These are phyloP conservation scores for Candidula unifasciata DNA, from an alignment of 2,888 invertebrate species.

Conservation along the genomic window DNA sequence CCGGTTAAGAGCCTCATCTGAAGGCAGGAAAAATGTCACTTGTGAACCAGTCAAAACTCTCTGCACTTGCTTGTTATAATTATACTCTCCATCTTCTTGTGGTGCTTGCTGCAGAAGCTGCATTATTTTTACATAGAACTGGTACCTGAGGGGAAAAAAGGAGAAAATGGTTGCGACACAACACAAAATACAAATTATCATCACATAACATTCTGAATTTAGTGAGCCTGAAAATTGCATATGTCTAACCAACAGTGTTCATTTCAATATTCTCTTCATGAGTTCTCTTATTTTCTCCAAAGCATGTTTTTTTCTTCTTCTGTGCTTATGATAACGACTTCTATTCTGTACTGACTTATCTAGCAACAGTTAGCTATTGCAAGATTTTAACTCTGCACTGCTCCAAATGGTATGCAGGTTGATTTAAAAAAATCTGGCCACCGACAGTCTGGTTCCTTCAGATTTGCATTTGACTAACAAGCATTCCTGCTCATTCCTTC, in stretches of 20 bases:
- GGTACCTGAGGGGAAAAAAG: constrained; percentile 7
- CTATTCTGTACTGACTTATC: too few species aligned
- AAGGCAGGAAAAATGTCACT: constrained; percentile 66
- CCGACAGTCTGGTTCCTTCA: too few species aligned
- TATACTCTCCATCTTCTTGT: constrained; percentile 36
- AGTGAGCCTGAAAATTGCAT: background rate
- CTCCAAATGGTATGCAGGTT: too few species aligned
- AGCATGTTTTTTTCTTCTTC: too few species aligned
- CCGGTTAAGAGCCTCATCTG: constrained; percentile 60
- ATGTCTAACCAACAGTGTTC: background rate
- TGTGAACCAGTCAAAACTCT: constrained; percentile 25
- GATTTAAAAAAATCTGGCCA: too few species aligned
- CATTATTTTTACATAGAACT: constrained; percentile 39
- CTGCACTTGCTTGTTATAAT: constrained; percentile 36
- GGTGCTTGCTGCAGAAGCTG: background rate
- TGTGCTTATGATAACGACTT: too few species aligned
- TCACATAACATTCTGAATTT: background rate
- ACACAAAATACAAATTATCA: background rate
- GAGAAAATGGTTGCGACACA: background rate
- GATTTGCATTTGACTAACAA: too few species aligned
- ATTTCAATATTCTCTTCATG: too few species aligned
- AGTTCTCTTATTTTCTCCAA: too few species aligned
- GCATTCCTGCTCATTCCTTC: too few species aligned
- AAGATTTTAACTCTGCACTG: too few species aligned
- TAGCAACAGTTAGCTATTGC: too few species aligned